These are phyloP conservation scores for Phyllotreta cruciferae DNA, from an alignment of 2,888 invertebrate genomes.

Conservation along the genomic window DNA sequence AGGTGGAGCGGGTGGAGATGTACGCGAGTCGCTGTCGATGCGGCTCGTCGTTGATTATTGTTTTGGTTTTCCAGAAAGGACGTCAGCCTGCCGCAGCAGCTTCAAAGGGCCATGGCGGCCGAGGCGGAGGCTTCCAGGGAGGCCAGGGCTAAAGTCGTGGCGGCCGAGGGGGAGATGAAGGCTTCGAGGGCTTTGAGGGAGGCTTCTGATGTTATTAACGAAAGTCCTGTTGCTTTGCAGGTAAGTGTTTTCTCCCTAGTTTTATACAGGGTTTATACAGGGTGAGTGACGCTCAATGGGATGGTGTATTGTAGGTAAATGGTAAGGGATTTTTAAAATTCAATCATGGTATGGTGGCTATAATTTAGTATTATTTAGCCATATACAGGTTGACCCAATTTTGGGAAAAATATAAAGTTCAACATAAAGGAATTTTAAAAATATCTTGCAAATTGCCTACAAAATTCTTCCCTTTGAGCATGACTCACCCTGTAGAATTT, in stretches of 20 bases:
- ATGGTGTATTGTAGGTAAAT: too few relatives aligned
- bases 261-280: not conserved
- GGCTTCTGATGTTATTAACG: constrained; percentile 84
- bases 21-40: too few relatives aligned
- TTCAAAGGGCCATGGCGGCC: constrained; percentile 84
- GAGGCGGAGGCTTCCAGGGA: constrained; percentile 83
- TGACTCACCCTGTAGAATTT: too few relatives aligned
- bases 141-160: constrained; percentile 81
- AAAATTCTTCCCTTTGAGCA: too few relatives aligned
- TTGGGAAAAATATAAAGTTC: too few relatives aligned
- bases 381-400: too few relatives aligned
- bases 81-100: constrained; percentile 76
- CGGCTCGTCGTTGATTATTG: constrained; percentile 1
- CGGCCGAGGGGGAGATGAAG: constrained; percentile 86
- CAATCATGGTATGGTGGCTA: too few relatives aligned
- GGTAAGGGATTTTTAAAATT: too few relatives aligned
- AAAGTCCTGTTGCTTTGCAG: constrained; percentile 83
- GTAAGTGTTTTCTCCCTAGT: constrained; percentile 49
- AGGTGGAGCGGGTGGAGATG: constrained; percentile 96
- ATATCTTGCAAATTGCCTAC: too few relatives aligned
- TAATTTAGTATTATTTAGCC: too few relatives aligned
- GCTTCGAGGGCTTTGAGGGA: constrained; percentile 85
- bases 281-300: too few relatives aligned
- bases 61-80: constrained; percentile 69
- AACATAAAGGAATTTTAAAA: too few relatives aligned